Conservation (phyloP, 2,888 invertebrate genomes). For the Liopterus haemorrhoidalis region DNA sequence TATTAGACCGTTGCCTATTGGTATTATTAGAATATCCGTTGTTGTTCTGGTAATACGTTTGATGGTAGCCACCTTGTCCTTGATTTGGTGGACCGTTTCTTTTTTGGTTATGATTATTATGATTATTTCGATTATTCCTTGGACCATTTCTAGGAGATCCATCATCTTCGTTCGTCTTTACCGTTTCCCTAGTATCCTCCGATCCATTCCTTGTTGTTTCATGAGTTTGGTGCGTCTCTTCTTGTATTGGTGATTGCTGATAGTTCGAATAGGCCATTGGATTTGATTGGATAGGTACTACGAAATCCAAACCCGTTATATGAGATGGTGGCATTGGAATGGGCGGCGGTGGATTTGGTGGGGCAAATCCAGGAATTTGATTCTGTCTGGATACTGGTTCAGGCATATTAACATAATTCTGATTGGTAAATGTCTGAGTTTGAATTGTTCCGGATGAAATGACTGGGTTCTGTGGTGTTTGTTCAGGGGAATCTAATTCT, state of each 20-base stretch:
- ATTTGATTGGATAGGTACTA: constrained; percentile 33
- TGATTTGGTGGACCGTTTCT: constrained; percentile 32
- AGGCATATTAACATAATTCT: constrained; percentile 58
- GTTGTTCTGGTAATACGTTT: constrained; percentile 42
- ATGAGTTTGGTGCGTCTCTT: not conserved
- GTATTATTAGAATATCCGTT: constrained; percentile 40
- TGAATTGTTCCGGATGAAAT: constrained; percentile 52
- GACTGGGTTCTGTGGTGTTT: constrained; percentile 42
- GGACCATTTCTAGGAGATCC: constrained; percentile 49
- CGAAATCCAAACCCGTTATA: constrained; percentile 47
- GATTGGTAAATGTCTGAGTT: constrained; percentile 80
- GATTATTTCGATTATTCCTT: constrained; percentile 39
- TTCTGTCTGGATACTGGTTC: constrained; percentile 44
- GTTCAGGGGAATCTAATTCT: constrained; percentile 67
- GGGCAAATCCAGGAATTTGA: constrained; percentile 50
- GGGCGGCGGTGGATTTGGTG: constrained; percentile 51
- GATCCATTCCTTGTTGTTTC: constrained; percentile 2
- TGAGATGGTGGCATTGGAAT: constrained; percentile 51
- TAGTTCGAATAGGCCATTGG: not conserved
- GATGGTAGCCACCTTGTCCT: constrained; percentile 34
- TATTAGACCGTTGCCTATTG: constrained; percentile 38
- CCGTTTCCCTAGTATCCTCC: not conserved
- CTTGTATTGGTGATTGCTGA: constrained; percentile 5
- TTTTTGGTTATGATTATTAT: no score
- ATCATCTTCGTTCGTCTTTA: constrained; percentile 34